Evolutionary conservation across 1,140 invertebrate genomes (phyloP), one percentile per base, ranked within the genome.

Genomic region (Meloidogyne hapla): DNA sequence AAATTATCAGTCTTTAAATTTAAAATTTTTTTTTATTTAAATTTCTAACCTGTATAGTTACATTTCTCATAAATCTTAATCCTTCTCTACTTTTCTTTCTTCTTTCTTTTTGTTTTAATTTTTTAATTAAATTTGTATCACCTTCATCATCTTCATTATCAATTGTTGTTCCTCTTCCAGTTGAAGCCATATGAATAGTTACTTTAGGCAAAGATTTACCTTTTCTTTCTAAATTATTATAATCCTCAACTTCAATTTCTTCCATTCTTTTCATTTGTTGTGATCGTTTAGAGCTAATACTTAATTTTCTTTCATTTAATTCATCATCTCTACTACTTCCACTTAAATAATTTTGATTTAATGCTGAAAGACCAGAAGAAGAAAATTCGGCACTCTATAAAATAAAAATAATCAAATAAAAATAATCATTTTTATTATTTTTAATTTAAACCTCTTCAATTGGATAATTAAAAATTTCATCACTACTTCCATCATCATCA

Each of bases 401-500:
- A 69, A 38, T 13, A 69, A 33, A 18, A 40, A 33, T 23, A 42
- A 21, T 12, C 33, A 38, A 38, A 38, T 38, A 4, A 38, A 38
- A 38, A 38, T 2, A 38, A 38, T n/a, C n/a, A n/a, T n/a, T n/a
- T n/a, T n/a, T n/a, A n/a, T n/a, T n/a, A n/a, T 13, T 42, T 15
- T 42, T 42, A 10, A 42, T 12, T n/a, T n/a, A 15, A 42, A 42
- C 45, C 45, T 48, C 45, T 18, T 48, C 45, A 23, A 62, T 23
- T 15, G 40, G 48, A 26, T 62, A 33, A 26, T 18, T 23, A 6
- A 40, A 42, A 4, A 28, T 73, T 63, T 48, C 48, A 10, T 21
- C 61, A 21, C 48, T 62, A 26, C 48, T 33, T 72, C 15, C n/a
- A 13, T 72, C 64, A 66, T 79, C 78, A 18, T 79, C 78, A 23